phyloP scores from a whole-genome alignment of 2,797 vertebrate genomes.

The Cossypha dichroa region DNA sequence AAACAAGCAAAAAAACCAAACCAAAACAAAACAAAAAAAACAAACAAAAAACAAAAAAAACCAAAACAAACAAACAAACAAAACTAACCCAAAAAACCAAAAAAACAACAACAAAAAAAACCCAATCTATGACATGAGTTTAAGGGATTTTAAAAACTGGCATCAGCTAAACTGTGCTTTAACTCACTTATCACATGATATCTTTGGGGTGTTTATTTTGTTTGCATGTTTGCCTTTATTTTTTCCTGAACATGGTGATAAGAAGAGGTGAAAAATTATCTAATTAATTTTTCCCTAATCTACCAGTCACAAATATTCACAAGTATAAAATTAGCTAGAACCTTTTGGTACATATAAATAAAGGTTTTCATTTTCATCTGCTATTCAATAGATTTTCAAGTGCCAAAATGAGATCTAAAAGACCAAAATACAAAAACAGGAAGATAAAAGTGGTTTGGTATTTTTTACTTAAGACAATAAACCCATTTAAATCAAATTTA shows the following conservation, averaged over 20 bases:
- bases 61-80: too few species aligned
- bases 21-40: neutral
- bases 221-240: neutral
- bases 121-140: accelerated
- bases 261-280: neutral
- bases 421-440: neutral
- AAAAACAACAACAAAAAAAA: too few species aligned
- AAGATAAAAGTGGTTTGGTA: neutral
- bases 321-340: neutral
- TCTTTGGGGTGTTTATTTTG: accelerated
- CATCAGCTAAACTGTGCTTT: neutral
- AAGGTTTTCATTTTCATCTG: neutral
- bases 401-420: neutral
- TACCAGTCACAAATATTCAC: neutral
- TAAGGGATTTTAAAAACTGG: neutral
- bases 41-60: neutral
- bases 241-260: neutral
- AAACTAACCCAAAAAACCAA: too few species aligned
- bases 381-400: neutral
- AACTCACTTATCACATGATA: neutral
- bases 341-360: neutral
- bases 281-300: neutral
- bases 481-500: neutral
- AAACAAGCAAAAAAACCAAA: neutral
- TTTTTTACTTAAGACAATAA: neutral